Conservation (phyloP, 2,113 vertebrate species). For the Solea senegalensis region DNA sequence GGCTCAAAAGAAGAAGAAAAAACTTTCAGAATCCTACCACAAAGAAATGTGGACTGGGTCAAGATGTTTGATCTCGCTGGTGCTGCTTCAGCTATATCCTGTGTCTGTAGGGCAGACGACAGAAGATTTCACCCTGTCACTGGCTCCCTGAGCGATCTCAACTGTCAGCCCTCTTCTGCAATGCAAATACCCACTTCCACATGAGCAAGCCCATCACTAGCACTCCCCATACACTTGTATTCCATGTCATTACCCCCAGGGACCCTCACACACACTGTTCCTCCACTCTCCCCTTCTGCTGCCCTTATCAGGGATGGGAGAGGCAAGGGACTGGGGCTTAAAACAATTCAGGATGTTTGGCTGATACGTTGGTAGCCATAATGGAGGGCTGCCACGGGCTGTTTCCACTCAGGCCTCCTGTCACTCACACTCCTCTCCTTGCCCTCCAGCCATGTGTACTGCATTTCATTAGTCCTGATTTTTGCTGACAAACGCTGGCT, state of each 20-base stretch:
- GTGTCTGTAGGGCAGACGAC: slow-evolving; percentile 49
- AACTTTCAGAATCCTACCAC: slow-evolving; percentile 17
- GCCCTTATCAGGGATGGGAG: slow-evolving; percentile 51
- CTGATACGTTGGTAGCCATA: slow-evolving; percentile 47
- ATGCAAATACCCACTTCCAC: slow-evolving; percentile 75
- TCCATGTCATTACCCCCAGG: slow-evolving; percentile 71
- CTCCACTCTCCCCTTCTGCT: slow-evolving; percentile 41
- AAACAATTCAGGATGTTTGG: slow-evolving; percentile 49
- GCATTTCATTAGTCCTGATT: slow-evolving; percentile 81
- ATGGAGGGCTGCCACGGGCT: slow-evolving; percentile 64
- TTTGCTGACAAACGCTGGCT: slow-evolving; percentile 79
- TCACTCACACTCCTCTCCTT: slow-evolving; percentile 73
- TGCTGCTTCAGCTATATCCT: slow-evolving; percentile 57
- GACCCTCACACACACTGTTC: slow-evolving; percentile 49
- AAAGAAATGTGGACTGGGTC: slow-evolving; percentile 17
- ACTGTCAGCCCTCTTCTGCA: slow-evolving; percentile 71
- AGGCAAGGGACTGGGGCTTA: slow-evolving; percentile 32
- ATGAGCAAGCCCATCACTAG: slow-evolving; percentile 71
- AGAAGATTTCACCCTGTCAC: slow-evolving; percentile 67
- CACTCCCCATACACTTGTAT: slow-evolving; percentile 61
- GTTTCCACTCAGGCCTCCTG: slow-evolving; percentile 68
- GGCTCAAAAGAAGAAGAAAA: neutral
- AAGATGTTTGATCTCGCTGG: slow-evolving; percentile 29
- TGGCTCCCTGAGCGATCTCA: slow-evolving; percentile 56
- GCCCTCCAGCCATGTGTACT: slow-evolving; percentile 67